Evolutionary conservation across 1,140 invertebrate genomes (phyloP).

Genomic region (Zaprionus vittiger): DNA sequence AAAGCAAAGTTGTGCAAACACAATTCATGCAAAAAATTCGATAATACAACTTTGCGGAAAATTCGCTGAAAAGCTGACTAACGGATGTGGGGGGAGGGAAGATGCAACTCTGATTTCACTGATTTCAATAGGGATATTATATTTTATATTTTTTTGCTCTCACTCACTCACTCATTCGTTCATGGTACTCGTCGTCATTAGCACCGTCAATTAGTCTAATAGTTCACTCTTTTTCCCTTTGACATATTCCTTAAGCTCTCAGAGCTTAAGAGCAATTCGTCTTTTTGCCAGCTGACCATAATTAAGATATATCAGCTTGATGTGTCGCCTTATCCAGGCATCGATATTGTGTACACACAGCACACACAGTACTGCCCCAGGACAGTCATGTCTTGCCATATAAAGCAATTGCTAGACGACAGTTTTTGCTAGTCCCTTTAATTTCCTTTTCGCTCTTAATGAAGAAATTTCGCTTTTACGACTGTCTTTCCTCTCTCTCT

Average conservation of each 20-base stretch:
- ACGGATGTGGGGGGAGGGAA: not conserved
- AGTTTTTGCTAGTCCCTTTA: constrained; percentile 18
- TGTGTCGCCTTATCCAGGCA: not conserved
- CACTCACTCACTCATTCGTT: not conserved
- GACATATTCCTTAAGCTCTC: not conserved
- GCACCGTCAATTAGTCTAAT: constrained; percentile 1
- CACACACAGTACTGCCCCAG: not conserved
- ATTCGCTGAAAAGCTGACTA: not conserved
- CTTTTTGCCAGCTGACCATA: constrained; percentile 7
- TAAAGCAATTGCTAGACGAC: constrained; percentile 15
- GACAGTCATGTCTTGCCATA: not conserved
- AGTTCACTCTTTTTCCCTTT: not conserved
- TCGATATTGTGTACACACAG: not conserved
- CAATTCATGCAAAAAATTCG: not conserved
- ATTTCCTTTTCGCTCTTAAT: constrained; percentile 13
- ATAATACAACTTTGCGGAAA: not conserved
- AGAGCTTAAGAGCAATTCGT: not conserved
- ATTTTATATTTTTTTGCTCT: not conserved
- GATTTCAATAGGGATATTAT: not conserved
- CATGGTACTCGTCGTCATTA: not conserved
- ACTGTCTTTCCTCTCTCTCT: not conserved
- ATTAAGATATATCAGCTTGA: constrained; percentile 6
- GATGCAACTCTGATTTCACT: not conserved
- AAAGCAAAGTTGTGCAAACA: not conserved
- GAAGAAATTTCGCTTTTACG: constrained; percentile 16